Base-by-base conservation (phyloP, 1,140 invertebrate species). In the Matsumurasca onukii region DNA sequence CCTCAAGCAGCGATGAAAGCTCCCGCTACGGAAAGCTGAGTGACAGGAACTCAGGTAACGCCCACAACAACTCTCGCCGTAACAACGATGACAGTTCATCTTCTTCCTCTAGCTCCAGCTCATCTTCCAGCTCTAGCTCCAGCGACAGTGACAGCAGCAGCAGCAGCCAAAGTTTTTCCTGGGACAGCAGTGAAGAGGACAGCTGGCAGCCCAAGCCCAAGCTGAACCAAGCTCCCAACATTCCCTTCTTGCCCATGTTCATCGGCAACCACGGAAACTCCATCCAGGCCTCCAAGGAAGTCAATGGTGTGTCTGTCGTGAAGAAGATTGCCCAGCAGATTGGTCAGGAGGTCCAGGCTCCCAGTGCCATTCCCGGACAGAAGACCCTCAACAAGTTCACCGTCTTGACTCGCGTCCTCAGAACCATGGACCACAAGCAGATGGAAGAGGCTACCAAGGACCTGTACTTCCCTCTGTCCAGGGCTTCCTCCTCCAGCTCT, bases 341-440 rank as follows among this genome's bases (percentile, higher is more conserved):
- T 20, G 83, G 78, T 22, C 75, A 82, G 45, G 84, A 86, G 66
- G 52, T 89, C 3, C 80, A 86, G 69, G 77, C 84, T 45, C 80
- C 83, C 0, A 82, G 82, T 71, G 77, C 82, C n/a, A 84, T 86
- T 70, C 80, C 81, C 0, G 79, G 82, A 70, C 69, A 82, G 45
- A 78, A 85, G 20, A 84, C 85, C 31, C 74, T 89, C 0, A 81
- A 83, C 15, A 89, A 87, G 74, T 89, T 85, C 77, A 83, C 81
- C 39, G 83, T 86, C 25, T 73, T 90, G n/a, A 78, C 80, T 17
- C 76, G 79, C 5, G 64, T 89, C 15, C 76, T 88, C 48, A 80
- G 85, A 12, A 81, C 80, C 1, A 86, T 90, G 85, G 85, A 79
- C 75, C 75, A 74, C 17, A 78, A 86, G 25, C 82, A 88, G 74